Base-by-base conservation (phyloP, 2,797 vertebrate genomes). In the Jordanella pulchra region DNA sequence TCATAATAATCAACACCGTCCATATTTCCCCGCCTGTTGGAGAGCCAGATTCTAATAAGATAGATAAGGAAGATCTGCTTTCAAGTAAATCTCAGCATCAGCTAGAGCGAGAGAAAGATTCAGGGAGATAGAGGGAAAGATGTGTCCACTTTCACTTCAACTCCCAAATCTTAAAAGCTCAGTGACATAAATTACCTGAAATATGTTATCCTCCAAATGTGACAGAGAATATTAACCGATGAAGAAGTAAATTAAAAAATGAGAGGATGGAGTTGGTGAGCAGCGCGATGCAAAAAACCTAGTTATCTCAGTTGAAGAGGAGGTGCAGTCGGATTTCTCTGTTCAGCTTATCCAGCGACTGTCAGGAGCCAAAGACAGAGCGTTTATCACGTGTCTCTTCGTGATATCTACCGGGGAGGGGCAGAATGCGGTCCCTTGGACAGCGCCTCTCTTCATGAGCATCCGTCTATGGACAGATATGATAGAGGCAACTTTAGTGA, bases 261-360 rank as follows among this genome's bases (percentile, higher is more conserved):
- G 30, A 50, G 53, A n/a, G 55, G 69, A 70, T 67, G 73, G 73
- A 77, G 67, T n/a, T 25, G 64, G 39, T 51, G 32, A 55, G 64
- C 60, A 75, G 81, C 69, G 81, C 77, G 77, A 81, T 70, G 72
- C 71, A 25, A 39, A 2, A 42, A 89, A 92, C 92, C 91, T 92
- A 77, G 90, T 87, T 82, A 80, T 89, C 80, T 86, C 81, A 50
- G 86, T 50, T 81, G 87, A 89, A 65, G 86, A 88, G 86, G 86
- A 90, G 89, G 88, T 83, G 90, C 90, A 90, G 86, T 89, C 84
- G 92, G 88, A 83, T 85, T 86, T 90, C 89, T 89, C 91, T 78
- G 91, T 93, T 90, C 91, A 92, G 93, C 72, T 90, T 78, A 89
- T 93, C 90, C 91, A 92, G 92, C 83, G 93, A 93, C 94, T 91